phyloP scores from a whole-genome alignment of 2,113 vertebrate species.

The Neodontobutis hainanensis region DNA sequence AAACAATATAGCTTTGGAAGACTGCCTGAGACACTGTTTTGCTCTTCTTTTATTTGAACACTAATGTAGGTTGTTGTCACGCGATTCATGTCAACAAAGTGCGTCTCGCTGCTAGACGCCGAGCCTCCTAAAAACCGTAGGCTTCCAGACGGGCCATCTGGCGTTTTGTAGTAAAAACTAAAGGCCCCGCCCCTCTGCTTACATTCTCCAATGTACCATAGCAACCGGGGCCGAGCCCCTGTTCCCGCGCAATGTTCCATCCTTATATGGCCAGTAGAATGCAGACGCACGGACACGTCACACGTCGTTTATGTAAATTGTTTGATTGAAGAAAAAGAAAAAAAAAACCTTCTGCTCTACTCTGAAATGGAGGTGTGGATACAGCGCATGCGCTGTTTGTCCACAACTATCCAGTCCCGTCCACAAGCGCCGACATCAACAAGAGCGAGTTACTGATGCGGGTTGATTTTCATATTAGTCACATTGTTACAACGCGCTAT shows the following conservation, averaged over 20 bases:
- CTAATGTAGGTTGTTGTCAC: conserved; percentile 48
- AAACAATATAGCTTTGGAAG: conserved; percentile 6
- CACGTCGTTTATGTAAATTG: conserved; percentile 76
- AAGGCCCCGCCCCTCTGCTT: conserved; percentile 62
- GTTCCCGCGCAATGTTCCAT: conserved; percentile 85
- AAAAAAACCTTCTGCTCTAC: conserved; percentile 66
- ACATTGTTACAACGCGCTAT: conserved; percentile 31
- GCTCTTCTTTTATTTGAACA: conserved; percentile 30
- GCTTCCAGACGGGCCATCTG: conserved; percentile 73
- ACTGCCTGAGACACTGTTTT: conserved; percentile 11
- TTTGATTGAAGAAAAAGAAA: conserved; percentile 85
- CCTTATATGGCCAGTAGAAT: conserved; percentile 86
- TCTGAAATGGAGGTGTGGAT: conserved; percentile 82
- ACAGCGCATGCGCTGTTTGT: conserved; percentile 79
- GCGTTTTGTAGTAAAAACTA: conserved; percentile 67
- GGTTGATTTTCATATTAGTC: conserved; percentile 58
- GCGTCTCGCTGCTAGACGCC: conserved; percentile 36
- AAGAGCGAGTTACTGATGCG: conserved; percentile 70
- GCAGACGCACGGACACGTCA: conserved; percentile 82
- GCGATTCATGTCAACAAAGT: conserved; percentile 56
- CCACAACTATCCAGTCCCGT: conserved; percentile 73
- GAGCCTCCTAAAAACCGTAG: conserved; percentile 41
- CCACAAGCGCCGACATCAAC: conserved; percentile 78
- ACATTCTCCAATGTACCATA: conserved; percentile 76
- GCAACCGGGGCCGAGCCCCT: conserved; percentile 81